These are phyloP conservation scores for Lithosia quadra DNA, from an alignment of 2,888 invertebrate genomes.

Conservation along the genomic window DNA sequence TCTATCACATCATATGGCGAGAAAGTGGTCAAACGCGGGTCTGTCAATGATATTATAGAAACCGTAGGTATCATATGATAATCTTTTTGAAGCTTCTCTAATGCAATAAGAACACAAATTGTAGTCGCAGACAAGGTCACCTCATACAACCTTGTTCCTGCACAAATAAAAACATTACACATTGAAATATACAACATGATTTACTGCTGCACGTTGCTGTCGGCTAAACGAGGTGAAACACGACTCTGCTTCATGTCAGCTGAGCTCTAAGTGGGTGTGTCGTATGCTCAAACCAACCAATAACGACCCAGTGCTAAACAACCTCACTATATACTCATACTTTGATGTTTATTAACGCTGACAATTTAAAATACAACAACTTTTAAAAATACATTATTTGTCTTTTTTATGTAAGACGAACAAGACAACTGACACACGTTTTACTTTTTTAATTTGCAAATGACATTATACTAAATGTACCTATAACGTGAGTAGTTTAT, in stretches of 20 bases:
- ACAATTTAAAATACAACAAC: slow-evolving; percentile 8
- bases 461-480: slow-evolving; percentile 16
- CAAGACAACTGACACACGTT: slow-evolving; percentile 10
- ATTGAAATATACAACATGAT: slow-evolving; percentile 22
- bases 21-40: too few species aligned
- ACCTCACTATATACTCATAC: slow-evolving; percentile 11
- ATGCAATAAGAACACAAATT: neutral
- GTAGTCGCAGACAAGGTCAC: slow-evolving; percentile 34
- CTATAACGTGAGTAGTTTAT: neutral
- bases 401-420: neutral
- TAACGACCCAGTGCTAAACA: slow-evolving; percentile 25
- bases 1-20: too few species aligned
- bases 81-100: neutral
- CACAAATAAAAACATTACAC: slow-evolving; percentile 18
- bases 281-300: slow-evolving; percentile 30
- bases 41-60: too few species aligned
- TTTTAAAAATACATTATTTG: slow-evolving; percentile 23
- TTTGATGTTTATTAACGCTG: slow-evolving; percentile 18
- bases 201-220: slow-evolving; percentile 20
- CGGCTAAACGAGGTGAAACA: neutral
- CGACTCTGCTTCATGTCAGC: slow-evolving; percentile 22
- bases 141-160: slow-evolving; percentile 25
- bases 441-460: slow-evolving; percentile 32
- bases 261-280: slow-evolving; percentile 42
- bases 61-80: too few species aligned